Evolutionary conservation across 2,888 invertebrate genomes (phyloP).

Genomic region (Acronicta aceris): DNA sequence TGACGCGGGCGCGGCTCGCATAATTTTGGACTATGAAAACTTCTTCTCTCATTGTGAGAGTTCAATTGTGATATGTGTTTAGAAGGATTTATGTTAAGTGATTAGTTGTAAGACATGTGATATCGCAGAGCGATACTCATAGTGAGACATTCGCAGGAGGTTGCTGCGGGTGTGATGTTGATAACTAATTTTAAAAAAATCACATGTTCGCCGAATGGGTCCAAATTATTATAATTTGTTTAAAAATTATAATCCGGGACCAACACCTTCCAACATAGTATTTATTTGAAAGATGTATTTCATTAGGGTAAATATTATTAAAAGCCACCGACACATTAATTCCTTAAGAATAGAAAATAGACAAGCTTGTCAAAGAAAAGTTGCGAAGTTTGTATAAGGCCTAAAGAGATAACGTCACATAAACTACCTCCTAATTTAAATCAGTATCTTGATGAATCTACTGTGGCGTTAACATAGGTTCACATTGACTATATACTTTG

Average conservation of each 20-base stretch:
- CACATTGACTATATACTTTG: slow-evolving; percentile 70
- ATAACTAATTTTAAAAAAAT: slow-evolving; percentile 78
- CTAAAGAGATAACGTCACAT: slow-evolving; percentile 72
- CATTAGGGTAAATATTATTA: slow-evolving; percentile 87
- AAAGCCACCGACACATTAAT: slow-evolving; percentile 90
- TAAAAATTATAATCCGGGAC: slow-evolving; percentile 90
- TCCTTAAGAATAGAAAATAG: slow-evolving; percentile 89
- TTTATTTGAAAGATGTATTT: slow-evolving; percentile 89
- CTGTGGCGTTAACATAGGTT: slow-evolving; percentile 73
- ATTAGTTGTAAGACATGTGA: slow-evolving; percentile 78
- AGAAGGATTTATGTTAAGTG: slow-evolving; percentile 80
- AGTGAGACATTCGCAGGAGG: slow-evolving; percentile 77
- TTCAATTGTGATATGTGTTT: slow-evolving; percentile 89
- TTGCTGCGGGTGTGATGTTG: slow-evolving; percentile 77
- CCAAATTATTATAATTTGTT: slow-evolving; percentile 89
- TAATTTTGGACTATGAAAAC: slow-evolving; percentile 82
- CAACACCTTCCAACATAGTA: slow-evolving; percentile 89
- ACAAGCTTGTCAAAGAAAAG: slow-evolving; percentile 84
- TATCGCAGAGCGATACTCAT: slow-evolving; percentile 87
- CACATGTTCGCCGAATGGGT: slow-evolving; percentile 86
- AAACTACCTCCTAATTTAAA: slow-evolving; percentile 88
- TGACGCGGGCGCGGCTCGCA: slow-evolving; percentile 80
- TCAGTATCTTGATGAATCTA: slow-evolving; percentile 78
- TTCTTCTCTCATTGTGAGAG: slow-evolving; percentile 82
- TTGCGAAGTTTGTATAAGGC: slow-evolving; percentile 81